Base-by-base conservation (phyloP, 2,888 invertebrate genomes). In the Choristoneura rosaceana region DNA sequence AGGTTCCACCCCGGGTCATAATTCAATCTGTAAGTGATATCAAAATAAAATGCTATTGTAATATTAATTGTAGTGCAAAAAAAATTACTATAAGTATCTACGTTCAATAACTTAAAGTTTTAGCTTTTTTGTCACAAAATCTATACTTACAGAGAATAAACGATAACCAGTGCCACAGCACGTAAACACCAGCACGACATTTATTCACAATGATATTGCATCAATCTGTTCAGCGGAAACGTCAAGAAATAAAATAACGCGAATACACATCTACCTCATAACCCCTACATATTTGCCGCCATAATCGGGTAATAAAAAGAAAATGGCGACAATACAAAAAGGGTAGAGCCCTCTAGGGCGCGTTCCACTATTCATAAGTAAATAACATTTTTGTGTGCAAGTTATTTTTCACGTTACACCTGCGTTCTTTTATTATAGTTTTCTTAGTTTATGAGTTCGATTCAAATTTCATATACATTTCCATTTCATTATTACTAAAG, bases 311-410 rank as follows among this genome's bases (percentile, higher is more conserved):
- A 70, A 70, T 70, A 73, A 69, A 63, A 66, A 60, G 52, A 74
- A 68, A 62, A 73, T 70, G 47, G 71, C 59, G 65, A 71, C 75
- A 78, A 75, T 58, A 75, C 73, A 74, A 79, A 75, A 76, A 77
- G 74, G 73, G 74, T 71, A 68, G 62, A 55, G 52, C 52, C 60
- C 67, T 52, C 65, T 25, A 50, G 64, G 45, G 50, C 62, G 60
- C 73, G 68, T 71, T 71, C 73, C 78, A 78, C 79, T 78, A 80
- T 83, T 82, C 76, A 74, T 75, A 78, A 78, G 79, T 77, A 83
- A 82, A 84, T 81, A 82, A 82, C 52, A 65, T 55, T 65, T 74
- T 65, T 67, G 66, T 71, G 60, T 71, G 67, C 33, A 73, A 47
- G 59, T 69, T 63, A 68, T 71, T 71, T 68, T 68, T 70, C 74